Evolutionary conservation across 2,113 vertebrate species (phyloP), one percentile per base, ranked within the genome.

Genomic region (Agelaius tricolor): DNA sequence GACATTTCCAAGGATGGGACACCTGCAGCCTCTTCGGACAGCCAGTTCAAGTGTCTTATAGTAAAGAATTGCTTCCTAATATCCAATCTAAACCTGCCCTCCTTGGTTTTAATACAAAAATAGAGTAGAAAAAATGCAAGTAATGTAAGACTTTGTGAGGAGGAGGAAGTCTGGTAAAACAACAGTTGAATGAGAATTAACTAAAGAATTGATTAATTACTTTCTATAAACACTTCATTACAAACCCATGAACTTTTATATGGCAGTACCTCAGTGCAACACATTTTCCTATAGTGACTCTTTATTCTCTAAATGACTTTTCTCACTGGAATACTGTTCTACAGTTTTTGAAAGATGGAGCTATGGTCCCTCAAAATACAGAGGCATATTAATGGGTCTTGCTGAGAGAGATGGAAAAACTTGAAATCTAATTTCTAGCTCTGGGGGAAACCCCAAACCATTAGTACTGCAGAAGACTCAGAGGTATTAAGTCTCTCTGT

Each of bases 351-450:
- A 76, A 90, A 76, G 78, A 21, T 63, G 44, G 28, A 85, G 23
- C 26, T 63, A 4, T 35, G 35, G 58, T 87, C 33, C 81, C 69
- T 33, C 59, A 84, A 80, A 91, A 74, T 83, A 19, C 23, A 19
- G 35, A 14, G 52, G n/a, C 9, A 6, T 77, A 49, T 67, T 87
- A 41, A 71, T 57, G 10, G 58, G 11, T 85, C 41, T 85, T 81
- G 37, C 85, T 92, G 44, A 81, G 75, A 75, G 31, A 63, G 5
- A 37, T 1, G 20, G 61, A 55, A 89, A 66, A 88, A 78, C 8
- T 59, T 54, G 57, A 89, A 90, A 93, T 58, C n/a, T 86, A 24
- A 78, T 95, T 88, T 86, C 44, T 87, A 41, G 62, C 87, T 81
- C 76, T 81, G 73, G 72, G 73, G 79, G 55, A 65, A 65, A 49